phyloP scores from a whole-genome alignment of 2,888 invertebrate genomes.

The Tinea pellionella region DNA sequence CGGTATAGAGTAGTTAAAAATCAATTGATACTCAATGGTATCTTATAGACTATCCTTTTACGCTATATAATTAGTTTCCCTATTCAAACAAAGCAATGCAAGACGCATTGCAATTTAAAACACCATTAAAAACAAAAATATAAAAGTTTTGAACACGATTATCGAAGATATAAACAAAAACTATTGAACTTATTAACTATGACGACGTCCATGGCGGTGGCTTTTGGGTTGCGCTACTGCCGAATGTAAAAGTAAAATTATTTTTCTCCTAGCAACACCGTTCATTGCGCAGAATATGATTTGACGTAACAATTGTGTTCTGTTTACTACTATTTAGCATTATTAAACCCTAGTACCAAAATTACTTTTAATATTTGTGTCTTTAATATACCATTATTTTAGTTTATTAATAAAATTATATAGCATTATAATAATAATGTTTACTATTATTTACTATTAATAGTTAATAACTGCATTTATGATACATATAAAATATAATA shows the following conservation, averaged over 20 bases:
- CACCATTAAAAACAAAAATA: slow-evolving; percentile 41
- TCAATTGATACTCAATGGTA: slow-evolving; percentile 5
- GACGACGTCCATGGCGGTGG: slow-evolving; percentile 60
- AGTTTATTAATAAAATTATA: too few relatives aligned
- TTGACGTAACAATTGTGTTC: slow-evolving; percentile 10
- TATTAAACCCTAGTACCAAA: too few relatives aligned
- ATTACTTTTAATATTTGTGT: too few relatives aligned
- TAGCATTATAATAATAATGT: too few relatives aligned
- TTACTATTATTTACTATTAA: too few relatives aligned
- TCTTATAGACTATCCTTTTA: not conserved
- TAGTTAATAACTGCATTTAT: too few relatives aligned
- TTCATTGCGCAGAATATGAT: slow-evolving; percentile 20
- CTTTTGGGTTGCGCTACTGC: slow-evolving; percentile 62
- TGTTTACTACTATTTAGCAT: not conserved
- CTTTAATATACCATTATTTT: too few relatives aligned
- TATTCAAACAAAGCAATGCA: not conserved
- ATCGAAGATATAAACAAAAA: slow-evolving; percentile 66
- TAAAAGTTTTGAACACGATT: slow-evolving; percentile 63
- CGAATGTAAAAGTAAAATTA: slow-evolving; percentile 39
- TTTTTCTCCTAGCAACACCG: slow-evolving; percentile 41
- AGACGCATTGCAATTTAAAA: slow-evolving; percentile 30
- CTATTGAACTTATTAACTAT: slow-evolving; percentile 45
- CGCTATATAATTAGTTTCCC: not conserved
- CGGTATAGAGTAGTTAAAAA: slow-evolving; percentile 4
- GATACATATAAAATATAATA: too few relatives aligned